phyloP scores from a whole-genome alignment of 1,140 invertebrate species.

The Episyrphus balteatus region DNA sequence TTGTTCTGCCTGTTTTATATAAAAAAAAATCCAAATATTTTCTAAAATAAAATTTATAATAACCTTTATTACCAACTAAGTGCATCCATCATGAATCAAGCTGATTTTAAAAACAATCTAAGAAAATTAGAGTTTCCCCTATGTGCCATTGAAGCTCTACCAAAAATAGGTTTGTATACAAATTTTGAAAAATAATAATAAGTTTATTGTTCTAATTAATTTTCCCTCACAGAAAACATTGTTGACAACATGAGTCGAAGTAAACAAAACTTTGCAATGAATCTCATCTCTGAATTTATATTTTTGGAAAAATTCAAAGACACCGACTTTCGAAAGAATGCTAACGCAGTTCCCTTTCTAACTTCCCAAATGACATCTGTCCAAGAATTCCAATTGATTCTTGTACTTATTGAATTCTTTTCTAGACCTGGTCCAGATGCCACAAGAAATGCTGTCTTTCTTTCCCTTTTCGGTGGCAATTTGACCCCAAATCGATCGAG shows the following conservation, averaged over 20 bases:
- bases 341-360: conserved; percentile 46
- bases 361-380: conserved; percentile 45
- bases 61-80: too few species aligned
- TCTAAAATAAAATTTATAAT: too few species aligned
- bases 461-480: conserved; percentile 62
- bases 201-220: conserved; percentile 1
- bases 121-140: conserved; percentile 53
- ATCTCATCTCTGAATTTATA: conserved; percentile 70
- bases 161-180: conserved; percentile 47
- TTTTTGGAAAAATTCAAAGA: conserved; percentile 58
- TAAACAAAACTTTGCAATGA: conserved; percentile 46
- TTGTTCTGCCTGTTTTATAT: too few species aligned
- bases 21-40: too few species aligned
- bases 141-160: conserved; percentile 51
- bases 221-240: conserved; percentile 16
- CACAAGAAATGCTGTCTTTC: conserved; percentile 66
- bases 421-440: conserved; percentile 55
- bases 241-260: conserved; percentile 17
- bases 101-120: conserved; percentile 16
- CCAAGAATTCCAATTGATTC: conserved; percentile 63
- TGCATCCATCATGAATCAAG: not conserved
- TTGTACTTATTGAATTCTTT: conserved; percentile 64
- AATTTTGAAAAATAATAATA: too few species aligned
- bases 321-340: conserved; percentile 1
- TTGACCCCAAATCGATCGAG: conserved; percentile 53